Conservation (phyloP, 1,140 invertebrate species). For the Bathynomus jamesi region DNA sequence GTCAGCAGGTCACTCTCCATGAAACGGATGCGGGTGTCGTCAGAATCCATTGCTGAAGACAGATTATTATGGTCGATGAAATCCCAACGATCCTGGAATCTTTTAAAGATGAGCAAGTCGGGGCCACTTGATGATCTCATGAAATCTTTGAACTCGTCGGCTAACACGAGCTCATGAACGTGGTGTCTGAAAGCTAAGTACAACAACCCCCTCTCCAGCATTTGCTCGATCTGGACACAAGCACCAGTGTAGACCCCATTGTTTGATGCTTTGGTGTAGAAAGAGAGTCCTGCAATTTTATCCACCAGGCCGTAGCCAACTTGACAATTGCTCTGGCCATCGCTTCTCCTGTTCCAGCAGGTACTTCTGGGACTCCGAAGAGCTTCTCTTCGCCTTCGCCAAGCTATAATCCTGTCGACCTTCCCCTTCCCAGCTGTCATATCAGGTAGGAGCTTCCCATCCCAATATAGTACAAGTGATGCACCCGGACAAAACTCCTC, state of each 20-base stretch:
- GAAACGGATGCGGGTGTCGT: background rate
- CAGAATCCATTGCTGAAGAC: background rate
- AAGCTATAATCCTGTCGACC: background rate
- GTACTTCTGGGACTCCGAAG: background rate
- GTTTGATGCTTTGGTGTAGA: background rate
- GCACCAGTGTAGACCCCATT: background rate
- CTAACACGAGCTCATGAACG: background rate
- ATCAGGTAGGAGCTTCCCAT: background rate
- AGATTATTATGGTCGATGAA: background rate
- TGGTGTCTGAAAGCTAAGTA: background rate
- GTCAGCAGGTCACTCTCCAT: background rate
- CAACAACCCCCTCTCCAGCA: background rate
- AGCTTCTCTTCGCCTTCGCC: background rate
- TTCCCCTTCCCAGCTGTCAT: background rate
- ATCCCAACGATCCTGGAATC: background rate
- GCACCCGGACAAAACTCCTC: too few species aligned
- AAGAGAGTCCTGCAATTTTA: background rate
- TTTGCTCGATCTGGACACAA: background rate
- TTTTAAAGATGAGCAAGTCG: background rate
- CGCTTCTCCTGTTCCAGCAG: background rate
- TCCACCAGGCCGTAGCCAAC: background rate
- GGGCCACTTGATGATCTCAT: background rate
- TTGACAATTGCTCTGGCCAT: background rate
- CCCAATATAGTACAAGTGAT: background rate
- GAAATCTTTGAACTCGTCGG: background rate